Base-by-base conservation (phyloP, 2,113 vertebrate genomes). In the Solea solea region DNA sequence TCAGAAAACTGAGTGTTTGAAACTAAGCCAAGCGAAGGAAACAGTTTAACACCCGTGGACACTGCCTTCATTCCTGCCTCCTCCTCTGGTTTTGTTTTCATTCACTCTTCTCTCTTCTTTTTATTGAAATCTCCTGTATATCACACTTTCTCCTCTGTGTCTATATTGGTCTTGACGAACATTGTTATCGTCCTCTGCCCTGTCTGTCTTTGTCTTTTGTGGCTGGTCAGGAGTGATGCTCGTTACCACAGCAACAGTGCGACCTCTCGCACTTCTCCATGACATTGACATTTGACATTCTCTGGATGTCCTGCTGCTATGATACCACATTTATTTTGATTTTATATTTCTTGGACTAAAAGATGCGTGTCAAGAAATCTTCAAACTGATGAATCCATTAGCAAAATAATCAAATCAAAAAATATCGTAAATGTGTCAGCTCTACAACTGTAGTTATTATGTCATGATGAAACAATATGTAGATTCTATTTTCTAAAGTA, bases 201-300 rank as follows among this genome's bases (percentile, higher is more conserved):
- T 58, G 55, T 65, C 34, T 14, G 1, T 66, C 7, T 39, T 69
- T 61, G 7, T 27, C 9, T 64, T 21, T 68, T 14, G 41, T 44
- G 46, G 72, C 64, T 53, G 70, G 50, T 75, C 53, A 64, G 72
- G 15, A 73, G 27, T 55, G 51, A 56, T 46, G 76, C 41, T 70
- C 55, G 73, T 85, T 86, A 40, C 87, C 71, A 73, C 27, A 60
- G 78, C 76, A 84, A 85, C 79, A 25, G 48, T 58, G 58, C 72
- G 82, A 76, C 74, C 78, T 77, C 42, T 60, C 72, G 64, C 51
- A 57, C 75, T 74, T 73, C 7, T 15, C 27, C 64, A 21, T 53
- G 65, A 72, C 73, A 60, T 78, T 34, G 34, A 34, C 45, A 10
- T 76, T 21, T 51, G 51, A 48, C 56, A 40, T 61, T 59, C 16